Base-by-base conservation (phyloP, 2,888 invertebrate genomes). In the Rosalia funebris region DNA sequence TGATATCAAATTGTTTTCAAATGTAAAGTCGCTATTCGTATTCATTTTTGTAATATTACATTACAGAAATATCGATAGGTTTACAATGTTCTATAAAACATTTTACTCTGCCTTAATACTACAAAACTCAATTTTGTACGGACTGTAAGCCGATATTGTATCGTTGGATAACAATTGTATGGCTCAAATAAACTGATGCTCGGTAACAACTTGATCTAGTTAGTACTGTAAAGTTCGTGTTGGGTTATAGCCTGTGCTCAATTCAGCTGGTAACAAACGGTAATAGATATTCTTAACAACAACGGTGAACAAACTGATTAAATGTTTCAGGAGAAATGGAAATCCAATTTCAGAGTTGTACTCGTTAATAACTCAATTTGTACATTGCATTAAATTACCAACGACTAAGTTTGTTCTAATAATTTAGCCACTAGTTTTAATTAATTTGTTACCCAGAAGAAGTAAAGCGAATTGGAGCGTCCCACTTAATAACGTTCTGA, bases 361-460 rank as follows among this genome's bases (percentile, higher is more conserved):
- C 39, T 50, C 19, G 50, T 50, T 50, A 39, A 50, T 39, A 50
- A 50, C 32, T 50, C 25, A 39, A 50, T 50, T 39, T 39, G 39
- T 50, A 50, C 25, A 10, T 37, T 15, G 12, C 19, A 34, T 39
- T 34, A 25, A 39, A 25, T 50, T 39, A 39, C 11, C 25, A 39
- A 50, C 25, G n/a, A 39, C 50, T 39, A 39, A 50, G 25, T 41
- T 39, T 25, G 50, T 31, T 50, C 15, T 14, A 17, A 31, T 39
- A 25, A 39, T 44, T 25, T 2, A 44, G 12, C 4, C 5, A 11
- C 44, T 25, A 20, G 20, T 25, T 44, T 20, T 1, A 5, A 5
- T 44, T 44, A 11, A 34, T 34, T 34, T 34, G 34, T 5, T 34
- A 2, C 11, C 5, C 34, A 34, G 11, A 11, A n/a, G 11, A n/a